Evolutionary conservation across 2,888 invertebrate genomes (phyloP).

Genomic region (Nysson spinosus): DNA sequence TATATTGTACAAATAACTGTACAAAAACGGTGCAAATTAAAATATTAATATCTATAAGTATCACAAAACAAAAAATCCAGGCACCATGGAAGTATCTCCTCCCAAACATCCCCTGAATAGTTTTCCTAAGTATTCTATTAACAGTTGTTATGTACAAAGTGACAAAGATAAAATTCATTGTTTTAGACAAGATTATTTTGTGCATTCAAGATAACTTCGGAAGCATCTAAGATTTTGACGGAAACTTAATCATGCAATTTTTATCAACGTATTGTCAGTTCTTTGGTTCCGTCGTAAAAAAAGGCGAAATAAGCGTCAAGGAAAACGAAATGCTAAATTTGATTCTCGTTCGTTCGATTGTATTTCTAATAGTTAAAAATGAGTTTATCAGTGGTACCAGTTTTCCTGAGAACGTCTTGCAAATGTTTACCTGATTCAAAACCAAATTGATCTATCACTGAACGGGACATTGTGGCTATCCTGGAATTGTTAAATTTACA

Average conservation of each 20-base stretch:
- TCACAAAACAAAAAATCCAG: slow-evolving; percentile 58
- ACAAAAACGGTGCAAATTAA: slow-evolving; percentile 12
- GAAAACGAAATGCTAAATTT: no score
- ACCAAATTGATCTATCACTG: slow-evolving; percentile 82
- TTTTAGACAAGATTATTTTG: no score
- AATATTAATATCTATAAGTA: slow-evolving; percentile 21
- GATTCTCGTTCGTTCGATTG: no score
- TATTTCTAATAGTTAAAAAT: neutral
- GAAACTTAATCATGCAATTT: slow-evolving; percentile 2
- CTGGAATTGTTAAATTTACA: slow-evolving; percentile 75
- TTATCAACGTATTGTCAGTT: slow-evolving; percentile 2
- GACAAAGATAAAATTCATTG: no score
- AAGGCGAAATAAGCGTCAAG: neutral
- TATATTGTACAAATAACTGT: slow-evolving; percentile 18
- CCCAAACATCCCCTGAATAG: no score
- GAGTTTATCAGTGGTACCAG: slow-evolving; percentile 76
- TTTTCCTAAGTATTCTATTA: no score
- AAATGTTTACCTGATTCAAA: slow-evolving; percentile 79
- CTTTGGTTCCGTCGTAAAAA: slow-evolving; percentile 38
- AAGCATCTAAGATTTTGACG: neutral
- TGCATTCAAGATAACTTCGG: neutral
- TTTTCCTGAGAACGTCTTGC: slow-evolving; percentile 76
- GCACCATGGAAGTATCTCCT: slow-evolving; percentile 62
- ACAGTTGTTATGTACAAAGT: neutral
- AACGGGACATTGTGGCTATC: slow-evolving; percentile 81